These are phyloP conservation scores for Ciconia boyciana DNA, from an alignment of 2,113 vertebrate species.

Conservation along the genomic window DNA sequence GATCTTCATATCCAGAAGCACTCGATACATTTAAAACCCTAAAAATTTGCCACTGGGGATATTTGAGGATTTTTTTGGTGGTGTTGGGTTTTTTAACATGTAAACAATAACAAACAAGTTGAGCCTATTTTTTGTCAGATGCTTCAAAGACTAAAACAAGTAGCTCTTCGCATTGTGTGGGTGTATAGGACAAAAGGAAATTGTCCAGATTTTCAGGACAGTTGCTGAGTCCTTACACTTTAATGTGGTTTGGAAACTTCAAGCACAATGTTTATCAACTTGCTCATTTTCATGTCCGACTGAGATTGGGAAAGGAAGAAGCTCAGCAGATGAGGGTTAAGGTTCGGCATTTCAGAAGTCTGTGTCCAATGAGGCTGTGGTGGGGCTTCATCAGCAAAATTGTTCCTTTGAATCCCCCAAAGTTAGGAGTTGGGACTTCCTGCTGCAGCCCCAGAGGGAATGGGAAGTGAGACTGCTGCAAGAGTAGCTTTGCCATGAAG, in stretches of 20 bases:
- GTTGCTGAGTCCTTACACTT: background rate
- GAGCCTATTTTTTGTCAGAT: background rate
- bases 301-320: constrained; percentile 61
- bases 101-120: background rate
- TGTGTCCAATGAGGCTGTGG: background rate
- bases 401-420: constrained; percentile 14
- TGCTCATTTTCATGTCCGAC: background rate
- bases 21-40: background rate
- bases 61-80: background rate
- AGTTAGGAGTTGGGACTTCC: constrained; percentile 31
- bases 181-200: background rate
- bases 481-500: constrained; percentile 27
- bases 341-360: background rate
- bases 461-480: constrained; percentile 17
- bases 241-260: constrained; percentile 43
- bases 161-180: background rate
- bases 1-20: background rate
- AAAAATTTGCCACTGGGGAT: background rate
- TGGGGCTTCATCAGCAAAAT: constrained; percentile 47
- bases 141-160: background rate
- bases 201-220: constrained; percentile 44
- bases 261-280: constrained; percentile 10
- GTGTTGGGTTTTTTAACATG: background rate
- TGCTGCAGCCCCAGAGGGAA: background rate
- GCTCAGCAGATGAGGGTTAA: constrained; percentile 18